Percentiles rank a stretch among this genome's conserved stretches.
phyloP scores from a whole-genome alignment of 2,797 vertebrate species.

The Ctenopoma kingsleyae region DNA sequence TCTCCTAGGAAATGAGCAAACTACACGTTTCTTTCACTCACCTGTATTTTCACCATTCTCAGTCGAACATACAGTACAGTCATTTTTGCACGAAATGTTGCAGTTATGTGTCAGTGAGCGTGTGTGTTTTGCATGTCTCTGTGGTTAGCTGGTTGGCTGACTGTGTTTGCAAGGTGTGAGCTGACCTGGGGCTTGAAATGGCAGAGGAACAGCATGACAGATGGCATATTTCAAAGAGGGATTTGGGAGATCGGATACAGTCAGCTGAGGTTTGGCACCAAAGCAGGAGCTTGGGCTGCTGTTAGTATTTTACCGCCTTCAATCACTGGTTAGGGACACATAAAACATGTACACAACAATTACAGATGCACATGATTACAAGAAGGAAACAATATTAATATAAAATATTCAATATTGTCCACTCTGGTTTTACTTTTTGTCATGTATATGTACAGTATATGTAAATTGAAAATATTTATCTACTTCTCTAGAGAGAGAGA shows the following conservation, averaged over 20 bases:
- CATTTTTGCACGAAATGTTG: constrained; percentile 23
- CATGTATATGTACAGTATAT: constrained; percentile 6
- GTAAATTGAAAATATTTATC: no score
- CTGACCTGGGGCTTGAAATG: constrained; percentile 48
- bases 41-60: constrained; percentile 34
- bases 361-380: constrained; percentile 1
- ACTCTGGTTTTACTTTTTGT: neutral
- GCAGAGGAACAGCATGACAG: constrained; percentile 58
- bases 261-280: constrained; percentile 57
- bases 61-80: neutral
- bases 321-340: constrained; percentile 13
- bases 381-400: neutral
- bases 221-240: constrained; percentile 66
- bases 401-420: constrained; percentile 10
- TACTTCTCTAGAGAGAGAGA: neutral
- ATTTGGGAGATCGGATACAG: constrained; percentile 48
- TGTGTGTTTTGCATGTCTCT: constrained; percentile 35
- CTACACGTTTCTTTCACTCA: constrained; percentile 13
- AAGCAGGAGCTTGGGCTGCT: constrained; percentile 41
- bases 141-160: constrained; percentile 30
- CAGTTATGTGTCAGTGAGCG: constrained; percentile 30
- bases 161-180: constrained; percentile 58
- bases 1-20: constrained; percentile 42
- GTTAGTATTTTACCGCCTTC: constrained; percentile 20
- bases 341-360: neutral